Base-by-base conservation (phyloP, 2,113 vertebrate genomes). In the Leptosomus discolor region DNA sequence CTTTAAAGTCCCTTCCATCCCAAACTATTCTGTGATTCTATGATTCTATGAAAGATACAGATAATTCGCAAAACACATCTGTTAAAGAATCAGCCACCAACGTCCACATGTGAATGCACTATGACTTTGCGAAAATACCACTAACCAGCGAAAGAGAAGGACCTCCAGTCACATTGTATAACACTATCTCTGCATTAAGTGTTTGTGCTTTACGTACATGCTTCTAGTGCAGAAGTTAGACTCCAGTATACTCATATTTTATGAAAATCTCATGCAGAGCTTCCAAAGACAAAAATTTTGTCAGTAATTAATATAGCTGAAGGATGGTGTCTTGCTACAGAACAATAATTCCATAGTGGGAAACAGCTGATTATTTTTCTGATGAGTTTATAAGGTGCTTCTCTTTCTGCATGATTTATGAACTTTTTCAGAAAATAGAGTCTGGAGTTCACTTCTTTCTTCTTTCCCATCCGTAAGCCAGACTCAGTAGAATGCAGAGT, bases 101-200 rank as follows among this genome's bases (percentile, higher is more conserved):
- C 11, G 8, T 46, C 43, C 24, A 15, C 11, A 46, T 58, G 5
- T 32, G 56, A 71, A 64, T 18, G 27, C 11, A 3, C 9, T 43
- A 5, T 45, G 45, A 34, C 9, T 56, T 51, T 45, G 34, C 16
- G 32, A 46, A 41, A 43, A 80, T 15, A 32, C 3, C 22, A 30
- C 29, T 16, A 43, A 78, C 37, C 11, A 89, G 17, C 2, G 0
- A 0, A 67, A 84, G 45, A 36, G 46, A 74, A 74, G 5, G 6
- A 60, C 6, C 27, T 88, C 8, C 45, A 60, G 46, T 48, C 21
- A 39, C 36, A 39, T 29, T 15, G 7, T 18, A 15, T 46, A 45
- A 36, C 17, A 39, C 2, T 24, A 4, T 12, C 19, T 53, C 54
- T 71, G 4, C 12, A 24, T 64, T 63, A 69, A 77, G 13, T 0